Evolutionary conservation across 2,113 vertebrate species (phyloP).

Genomic region (Notarius quadriscutis): DNA sequence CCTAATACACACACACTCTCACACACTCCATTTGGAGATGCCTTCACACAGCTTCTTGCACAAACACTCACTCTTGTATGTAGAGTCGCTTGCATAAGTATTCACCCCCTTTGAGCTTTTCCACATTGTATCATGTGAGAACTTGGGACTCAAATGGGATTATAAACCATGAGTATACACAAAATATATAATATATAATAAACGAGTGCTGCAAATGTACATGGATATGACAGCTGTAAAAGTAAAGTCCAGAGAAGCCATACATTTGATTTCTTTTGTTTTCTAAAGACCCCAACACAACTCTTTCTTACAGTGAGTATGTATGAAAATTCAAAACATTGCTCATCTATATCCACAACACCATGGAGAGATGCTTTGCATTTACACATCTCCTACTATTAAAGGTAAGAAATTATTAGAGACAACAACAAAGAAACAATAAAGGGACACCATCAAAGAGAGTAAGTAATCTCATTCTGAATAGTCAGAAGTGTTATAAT

Average conservation of each 20-base stretch:
- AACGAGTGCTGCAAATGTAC: neutral
- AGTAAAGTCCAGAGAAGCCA: neutral
- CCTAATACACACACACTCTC: slow-evolving; percentile 45
- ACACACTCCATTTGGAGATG: slow-evolving; percentile 41
- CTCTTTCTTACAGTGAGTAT: neutral
- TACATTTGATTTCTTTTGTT: neutral
- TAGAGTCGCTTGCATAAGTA: neutral
- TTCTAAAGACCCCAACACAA: neutral
- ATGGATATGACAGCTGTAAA: neutral
- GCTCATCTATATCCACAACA: too few relatives aligned
- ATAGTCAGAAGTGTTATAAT: neutral
- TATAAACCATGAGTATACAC: neutral
- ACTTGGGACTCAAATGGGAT: neutral
- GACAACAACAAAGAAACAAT: neutral
- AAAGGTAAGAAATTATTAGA: neutral
- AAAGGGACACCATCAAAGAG: neutral
- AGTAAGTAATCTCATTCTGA: neutral
- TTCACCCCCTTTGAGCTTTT: neutral
- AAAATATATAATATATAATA: neutral
- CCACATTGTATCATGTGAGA: slow-evolving; percentile 19
- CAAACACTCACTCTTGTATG: slow-evolving; percentile 8
- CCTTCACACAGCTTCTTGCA: slow-evolving; percentile 35
- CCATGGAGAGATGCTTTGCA: neutral
- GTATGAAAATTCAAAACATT: too few relatives aligned
- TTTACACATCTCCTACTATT: neutral